These are phyloP conservation scores for Ascaphus truei DNA, from an alignment of 2,113 vertebrate genomes.

Conservation along the genomic window DNA sequence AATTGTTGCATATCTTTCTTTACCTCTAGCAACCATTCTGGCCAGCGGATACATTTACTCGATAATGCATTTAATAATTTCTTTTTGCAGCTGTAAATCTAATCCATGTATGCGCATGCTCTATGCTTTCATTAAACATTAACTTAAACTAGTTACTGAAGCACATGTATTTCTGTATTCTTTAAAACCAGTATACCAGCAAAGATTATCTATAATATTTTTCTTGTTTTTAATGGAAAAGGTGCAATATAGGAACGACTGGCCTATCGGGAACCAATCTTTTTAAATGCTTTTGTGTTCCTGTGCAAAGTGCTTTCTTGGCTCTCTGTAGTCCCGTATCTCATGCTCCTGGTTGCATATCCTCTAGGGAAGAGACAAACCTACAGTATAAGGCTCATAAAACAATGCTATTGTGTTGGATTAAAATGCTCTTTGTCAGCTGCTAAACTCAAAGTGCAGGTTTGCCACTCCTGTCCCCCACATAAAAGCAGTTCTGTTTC, in stretches of 20 bases:
- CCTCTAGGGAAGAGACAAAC: slow-evolving; percentile 19
- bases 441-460: neutral
- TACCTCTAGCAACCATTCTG: too few species aligned
- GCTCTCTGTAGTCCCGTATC: slow-evolving; percentile 24
- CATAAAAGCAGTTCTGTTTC: neutral
- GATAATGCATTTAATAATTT: too few species aligned
- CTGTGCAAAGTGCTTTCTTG: slow-evolving; percentile 37
- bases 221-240: neutral
- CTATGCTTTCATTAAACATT: too few species aligned
- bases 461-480: neutral
- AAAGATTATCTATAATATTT: too few species aligned
- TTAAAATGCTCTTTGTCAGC: slow-evolving; percentile 15
- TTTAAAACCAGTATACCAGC: too few species aligned
- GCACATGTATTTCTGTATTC: too few species aligned
- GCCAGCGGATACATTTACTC: too few species aligned
- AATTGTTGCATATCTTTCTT: too few species aligned
- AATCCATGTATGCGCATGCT: too few species aligned
- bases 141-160: too few species aligned
- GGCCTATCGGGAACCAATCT: slow-evolving; percentile 16
- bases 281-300: slow-evolving; percentile 10
- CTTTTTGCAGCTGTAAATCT: too few species aligned
- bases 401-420: slow-evolving; percentile 15
- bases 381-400: slow-evolving; percentile 24
- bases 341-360: slow-evolving; percentile 11
- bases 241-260: neutral